phyloP scores from a whole-genome alignment of 2,797 vertebrate species.

The Nasua narica region DNA sequence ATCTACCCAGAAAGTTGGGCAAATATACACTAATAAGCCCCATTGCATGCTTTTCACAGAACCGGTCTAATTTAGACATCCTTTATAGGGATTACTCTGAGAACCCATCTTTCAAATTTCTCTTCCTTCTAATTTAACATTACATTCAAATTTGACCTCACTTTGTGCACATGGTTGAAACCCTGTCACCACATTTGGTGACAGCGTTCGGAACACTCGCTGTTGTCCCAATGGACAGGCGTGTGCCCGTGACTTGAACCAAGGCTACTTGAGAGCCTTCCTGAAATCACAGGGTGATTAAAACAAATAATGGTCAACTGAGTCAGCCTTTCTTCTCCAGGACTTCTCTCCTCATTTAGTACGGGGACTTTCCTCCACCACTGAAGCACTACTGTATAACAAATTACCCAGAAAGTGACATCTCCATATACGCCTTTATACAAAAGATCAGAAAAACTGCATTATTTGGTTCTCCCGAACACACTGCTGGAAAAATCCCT shows the following conservation, averaged over 20 bases:
- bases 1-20: neutral
- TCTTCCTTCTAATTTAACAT: neutral
- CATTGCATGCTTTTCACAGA: neutral
- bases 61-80: neutral
- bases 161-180: neutral
- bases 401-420: neutral
- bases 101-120: neutral
- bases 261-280: neutral
- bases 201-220: neutral
- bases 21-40: neutral
- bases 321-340: neutral
- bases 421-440: neutral
- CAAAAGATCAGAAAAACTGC: neutral
- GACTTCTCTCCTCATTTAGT: neutral
- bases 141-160: neutral
- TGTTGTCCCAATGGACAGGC: neutral
- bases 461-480: neutral
- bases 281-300: neutral
- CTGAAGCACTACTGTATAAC: neutral
- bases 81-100: neutral
- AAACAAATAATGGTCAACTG: neutral
- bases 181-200: neutral
- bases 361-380: neutral
- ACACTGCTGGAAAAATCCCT: neutral
- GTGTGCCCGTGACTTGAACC: neutral